These are phyloP conservation scores for Micoletzkya japonica DNA, from an alignment of 2,888 invertebrate genomes.

Conservation along the genomic window DNA sequence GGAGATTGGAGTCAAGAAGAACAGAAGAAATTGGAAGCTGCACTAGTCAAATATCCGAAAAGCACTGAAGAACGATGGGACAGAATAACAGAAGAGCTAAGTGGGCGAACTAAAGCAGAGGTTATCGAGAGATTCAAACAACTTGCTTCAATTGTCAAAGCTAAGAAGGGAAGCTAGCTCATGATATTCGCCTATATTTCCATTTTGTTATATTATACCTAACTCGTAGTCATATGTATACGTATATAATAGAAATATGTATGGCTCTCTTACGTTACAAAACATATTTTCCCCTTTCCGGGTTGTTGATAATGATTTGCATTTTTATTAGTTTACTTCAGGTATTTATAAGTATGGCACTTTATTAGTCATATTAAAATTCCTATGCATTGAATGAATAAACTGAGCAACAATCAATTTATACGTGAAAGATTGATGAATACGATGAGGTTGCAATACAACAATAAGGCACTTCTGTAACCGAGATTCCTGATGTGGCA, in stretches of 20 bases:
- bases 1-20: conserved; percentile 47
- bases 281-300: not conserved
- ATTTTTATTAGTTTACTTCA: not conserved
- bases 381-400: not conserved
- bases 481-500: conserved; percentile 21
- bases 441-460: not conserved
- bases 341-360: not conserved
- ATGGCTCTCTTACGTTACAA: not conserved
- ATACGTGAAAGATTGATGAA: not conserved
- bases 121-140: conserved; percentile 48
- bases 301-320: not conserved
- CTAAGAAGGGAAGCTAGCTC: conserved; percentile 21
- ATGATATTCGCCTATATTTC: too few relatives aligned
- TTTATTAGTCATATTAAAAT: not conserved
- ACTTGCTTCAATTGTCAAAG: conserved; percentile 41
- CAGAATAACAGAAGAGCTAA: conserved; percentile 82
- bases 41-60: conserved; percentile 77
- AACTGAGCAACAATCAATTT: not conserved
- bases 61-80: conserved; percentile 84
- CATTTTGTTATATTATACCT: not conserved
- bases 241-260: not conserved
- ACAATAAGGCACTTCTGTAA: conserved; percentile 26
- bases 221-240: not conserved
- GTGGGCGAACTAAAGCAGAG: conserved; percentile 69
- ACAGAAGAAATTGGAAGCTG: conserved; percentile 48